Percentiles rank a stretch among this genome's conserved stretches.
Conservation (phyloP, 2,797 vertebrate genomes). For the Rhinoraja longicauda region DNA sequence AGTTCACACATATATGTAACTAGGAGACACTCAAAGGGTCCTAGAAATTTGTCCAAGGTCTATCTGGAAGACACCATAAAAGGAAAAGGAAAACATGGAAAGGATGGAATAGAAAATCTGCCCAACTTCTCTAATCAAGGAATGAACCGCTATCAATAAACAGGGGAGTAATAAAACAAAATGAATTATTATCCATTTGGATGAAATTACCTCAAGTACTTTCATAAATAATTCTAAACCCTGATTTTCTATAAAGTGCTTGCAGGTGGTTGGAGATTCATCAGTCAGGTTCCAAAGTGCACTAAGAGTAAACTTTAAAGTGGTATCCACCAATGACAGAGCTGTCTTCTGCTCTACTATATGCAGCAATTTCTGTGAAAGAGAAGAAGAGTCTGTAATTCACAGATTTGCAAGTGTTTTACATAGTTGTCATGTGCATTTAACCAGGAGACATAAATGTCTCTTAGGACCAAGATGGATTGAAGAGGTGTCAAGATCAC, state of each 20-base stretch:
- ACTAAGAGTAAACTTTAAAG: conserved; percentile 92
- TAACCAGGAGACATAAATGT: background rate
- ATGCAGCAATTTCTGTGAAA: conserved; percentile 86
- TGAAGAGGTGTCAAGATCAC: background rate
- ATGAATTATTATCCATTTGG: background rate
- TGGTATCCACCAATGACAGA: conserved; percentile 88
- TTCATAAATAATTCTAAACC: conserved; percentile 94
- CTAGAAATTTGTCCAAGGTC: background rate
- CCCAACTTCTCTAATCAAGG: background rate
- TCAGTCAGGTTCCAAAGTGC: conserved; percentile 98
- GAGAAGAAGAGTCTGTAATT: background rate
- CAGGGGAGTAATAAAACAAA: background rate
- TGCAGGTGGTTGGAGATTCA: conserved; percentile 94
- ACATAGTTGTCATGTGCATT: background rate
- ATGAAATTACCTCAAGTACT: conserved; percentile 81
- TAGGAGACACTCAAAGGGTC: background rate
- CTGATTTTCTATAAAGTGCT: conserved; percentile 97
- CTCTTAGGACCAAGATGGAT: background rate
- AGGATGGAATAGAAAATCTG: background rate
- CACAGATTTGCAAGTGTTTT: background rate
- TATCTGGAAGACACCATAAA: background rate
- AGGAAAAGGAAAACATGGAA: background rate
- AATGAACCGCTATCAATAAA: background rate
- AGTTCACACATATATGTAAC: background rate
- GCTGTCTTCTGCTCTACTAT: conserved; percentile 95